Conservation (phyloP, 2,888 invertebrate genomes). For the Melanostoma scalare region DNA sequence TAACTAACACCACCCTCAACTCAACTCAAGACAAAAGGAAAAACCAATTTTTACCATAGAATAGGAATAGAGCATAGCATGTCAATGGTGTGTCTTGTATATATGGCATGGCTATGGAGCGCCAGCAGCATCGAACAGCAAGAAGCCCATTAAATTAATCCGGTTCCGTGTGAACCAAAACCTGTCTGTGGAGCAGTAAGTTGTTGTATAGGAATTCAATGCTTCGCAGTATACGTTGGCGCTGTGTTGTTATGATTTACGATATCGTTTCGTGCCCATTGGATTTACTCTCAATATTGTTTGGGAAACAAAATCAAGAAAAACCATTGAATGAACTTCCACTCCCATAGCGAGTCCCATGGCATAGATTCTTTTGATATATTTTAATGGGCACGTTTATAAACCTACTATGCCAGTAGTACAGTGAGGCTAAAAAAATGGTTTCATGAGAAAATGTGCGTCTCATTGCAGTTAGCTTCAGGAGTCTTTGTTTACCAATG, state of each 20-base stretch:
- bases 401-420: neutral
- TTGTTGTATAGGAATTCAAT: conserved; percentile 40
- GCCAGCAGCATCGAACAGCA: conserved; percentile 11
- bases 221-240: conserved; percentile 1
- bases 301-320: conserved; percentile 12
- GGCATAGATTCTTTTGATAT: conserved; percentile 43
- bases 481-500: too few relatives aligned
- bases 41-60: conserved; percentile 6
- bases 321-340: conserved; percentile 20
- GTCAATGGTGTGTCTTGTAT: neutral
- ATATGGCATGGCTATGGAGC: conserved; percentile 14
- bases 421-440: conserved; percentile 40
- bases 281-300: conserved; percentile 47
- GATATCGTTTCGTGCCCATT: conserved; percentile 37
- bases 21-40: conserved; percentile 19
- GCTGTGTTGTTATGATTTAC: conserved; percentile 57
- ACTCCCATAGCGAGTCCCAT: conserved; percentile 57
- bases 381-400: conserved; percentile 4
- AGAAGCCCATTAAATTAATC: conserved; percentile 67
- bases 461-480: neutral
- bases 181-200: conserved; percentile 71
- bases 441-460: neutral
- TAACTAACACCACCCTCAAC: conserved; percentile 57
- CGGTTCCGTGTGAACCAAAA: conserved; percentile 78
- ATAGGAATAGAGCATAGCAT: neutral